Evolutionary conservation across 1,140 invertebrate genomes (phyloP), one percentile per base, ranked within the genome.

Genomic region (Lepidurus apus): DNA sequence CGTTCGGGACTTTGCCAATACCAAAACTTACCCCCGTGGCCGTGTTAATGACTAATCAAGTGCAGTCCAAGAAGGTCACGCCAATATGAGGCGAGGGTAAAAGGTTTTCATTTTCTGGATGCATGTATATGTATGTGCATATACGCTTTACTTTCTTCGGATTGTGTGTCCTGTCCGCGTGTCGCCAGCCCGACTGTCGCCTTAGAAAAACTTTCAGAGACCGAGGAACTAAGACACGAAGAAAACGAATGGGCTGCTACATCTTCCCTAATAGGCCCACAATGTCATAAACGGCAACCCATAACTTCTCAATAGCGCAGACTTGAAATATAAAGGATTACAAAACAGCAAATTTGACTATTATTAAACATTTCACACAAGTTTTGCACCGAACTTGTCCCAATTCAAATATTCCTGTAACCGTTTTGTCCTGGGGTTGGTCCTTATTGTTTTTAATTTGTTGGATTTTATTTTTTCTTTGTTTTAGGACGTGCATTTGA

Each of bases 41-140:
- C 53, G 53, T 65, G 53, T 65, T 65, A 65, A 65, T 65, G 53
- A 65, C 53, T 65, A 65, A 65, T 65, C 53, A 65, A 65, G 53
- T 65, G 17, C 53, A 65, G 53, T 65, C 53, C 53, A 7, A 65
- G 53, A 65, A 65, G 53, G 53, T 65, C 53, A 65, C 53, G 53
- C 53, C 53, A 65, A 65, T 65, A 65, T 9, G 6, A 65, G 53
- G 53, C 34, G 53, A 21, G 53, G 53, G 53, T 65, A 65, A 65
- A 65, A 65, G 53, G 53, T 65, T 65, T 65, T 65, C 53, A 65
- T 65, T 65, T 65, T 21, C 45, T 6, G 45, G 45, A 47, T 47
- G 17, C 10, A 47, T 47, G 45, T 47, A 17, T 65, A 21, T 13
- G 21, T n/a, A 21, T 65, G 13, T 65, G n/a, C 6, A 65, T 65